Conservation (phyloP, 1,140 invertebrate species). For the Drosophila biarmipes region DNA sequence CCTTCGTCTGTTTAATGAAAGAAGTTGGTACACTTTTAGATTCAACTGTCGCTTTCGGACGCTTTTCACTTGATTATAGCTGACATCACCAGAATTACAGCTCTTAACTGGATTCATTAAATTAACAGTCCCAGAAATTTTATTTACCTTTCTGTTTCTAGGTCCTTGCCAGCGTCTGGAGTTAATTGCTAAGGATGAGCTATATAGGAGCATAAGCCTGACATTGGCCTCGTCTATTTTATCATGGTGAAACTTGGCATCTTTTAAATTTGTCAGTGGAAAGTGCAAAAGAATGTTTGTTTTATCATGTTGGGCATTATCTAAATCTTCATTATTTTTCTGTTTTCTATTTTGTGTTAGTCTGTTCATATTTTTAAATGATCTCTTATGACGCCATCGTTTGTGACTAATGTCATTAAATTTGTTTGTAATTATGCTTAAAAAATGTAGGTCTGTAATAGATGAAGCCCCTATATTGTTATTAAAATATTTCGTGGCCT, state of each 20-base stretch:
- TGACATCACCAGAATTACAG: constrained; percentile 13
- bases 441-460: constrained; percentile 37
- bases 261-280: constrained; percentile 37
- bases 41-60: constrained; percentile 39
- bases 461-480: not conserved
- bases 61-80: constrained; percentile 7
- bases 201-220: constrained; percentile 72
- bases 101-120: not conserved
- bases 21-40: constrained; percentile 71
- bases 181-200: constrained; percentile 49
- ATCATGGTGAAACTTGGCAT: constrained; percentile 36
- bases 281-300: constrained; percentile 69
- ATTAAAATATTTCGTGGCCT: not conserved
- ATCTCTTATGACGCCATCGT: constrained; percentile 27
- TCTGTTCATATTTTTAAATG: constrained; percentile 1
- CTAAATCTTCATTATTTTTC: not conserved
- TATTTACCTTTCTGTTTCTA: constrained; percentile 13
- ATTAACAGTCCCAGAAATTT: constrained; percentile 2
- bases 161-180: not conserved
- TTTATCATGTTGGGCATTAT: constrained; percentile 19
- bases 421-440: constrained; percentile 60
- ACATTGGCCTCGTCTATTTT: constrained; percentile 79
- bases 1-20: constrained; percentile 47
- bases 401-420: constrained; percentile 42
- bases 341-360: not conserved